Evolutionary conservation across 2,113 vertebrate species (phyloP), one percentile per base, ranked within the genome.

Genomic region (Erinaceus europaeus): DNA sequence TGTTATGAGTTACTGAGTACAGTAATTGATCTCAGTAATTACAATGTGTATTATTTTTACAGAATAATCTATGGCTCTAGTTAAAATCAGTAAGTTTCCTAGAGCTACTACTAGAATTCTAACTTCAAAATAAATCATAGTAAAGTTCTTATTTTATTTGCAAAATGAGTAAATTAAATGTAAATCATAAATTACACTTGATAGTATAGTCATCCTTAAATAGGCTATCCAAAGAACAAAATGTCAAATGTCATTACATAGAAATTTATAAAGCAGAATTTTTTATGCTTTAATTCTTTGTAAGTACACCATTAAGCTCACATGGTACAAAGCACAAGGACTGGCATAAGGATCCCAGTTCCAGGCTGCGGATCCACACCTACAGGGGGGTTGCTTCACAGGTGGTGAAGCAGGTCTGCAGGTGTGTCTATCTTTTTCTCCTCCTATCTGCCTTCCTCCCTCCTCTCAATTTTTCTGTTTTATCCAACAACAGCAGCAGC

Each of bases 81-180:
- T 36, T 25, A 73, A 84, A 64, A 90, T 88, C 34, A 90, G 12
- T 77, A 34, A 73, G 5, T 84, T 86, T 87, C 83, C 42, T 72
- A 88, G 12, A 85, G 14, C 67, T 84, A 77, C 55, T 11, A 80
- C 32, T 42, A 85, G 12, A 74, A 86, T 84, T 92, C 32, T 71
- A 11, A 88, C 40, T 65, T 80, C 25, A 50, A 89, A 85, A 23
- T 75, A n/a, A 11, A 42, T 89, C n/a, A 62, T 50, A 1, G 32
- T 59, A 92, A 90, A 94, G 83, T 10, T 4, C 6, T 72, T 14
- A 91, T 61, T 88, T 77, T 40, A 89, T 17, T 67, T 74, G 18
- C 78, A 42, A 88, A 92, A 50, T 65, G n/a, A 81, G 17, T 90
- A 93, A 74, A 34, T 72, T 59, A 59, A 55, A 84, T 9, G 73